Evolutionary conservation across 2,113 vertebrate species (phyloP), one percentile per base, ranked within the genome.

Genomic region (Leptodactylus fuscus): DNA sequence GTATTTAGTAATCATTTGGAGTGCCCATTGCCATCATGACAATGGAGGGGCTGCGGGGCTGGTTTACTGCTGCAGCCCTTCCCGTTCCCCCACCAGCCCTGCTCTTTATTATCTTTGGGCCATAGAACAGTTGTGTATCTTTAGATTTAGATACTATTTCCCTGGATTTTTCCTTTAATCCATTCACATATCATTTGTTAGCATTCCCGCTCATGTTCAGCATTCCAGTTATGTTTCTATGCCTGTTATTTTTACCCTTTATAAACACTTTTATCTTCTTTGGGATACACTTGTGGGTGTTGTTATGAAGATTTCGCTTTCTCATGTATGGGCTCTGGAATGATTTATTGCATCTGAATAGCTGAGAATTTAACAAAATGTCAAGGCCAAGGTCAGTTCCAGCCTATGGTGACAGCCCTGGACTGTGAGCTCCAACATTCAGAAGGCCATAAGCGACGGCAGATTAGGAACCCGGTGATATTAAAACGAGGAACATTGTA

Each of bases 311-410:
- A 7, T 67, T 67, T 34, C 18, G 36, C 18, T 4, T 69, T 69
- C 65, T 22, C 65, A 32, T 67, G 62, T 67, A 67, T 3, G 2
- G 5, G n/a, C 7, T 67, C 16, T 36, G 13, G 5, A 67, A 20
- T 34, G 13, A 67, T 20, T 67, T 2, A 67, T 32, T 36, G 6
- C 6, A 5, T 67, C 5, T 34, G 9, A 67, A 67, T 67, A 67
- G 32, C 62, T 67, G 62, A 7, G 62, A 67, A 5, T 69, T 20
- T 69, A 10, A 34, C 8, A 38, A 69, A 32, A 69, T 69, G 36
- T 69, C 65, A 69, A 69, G 65, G 65, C 16, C 65, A 38, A 38
- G 65, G 65, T 69, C 65, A 69, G 7, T 9, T 69, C 32, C 15
- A 3, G 8, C 7, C 65, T 2, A 10, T 38, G 15, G 32, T 10